phyloP scores from a whole-genome alignment of 2,797 vertebrate species.

The Pseudochromis fuscus region DNA sequence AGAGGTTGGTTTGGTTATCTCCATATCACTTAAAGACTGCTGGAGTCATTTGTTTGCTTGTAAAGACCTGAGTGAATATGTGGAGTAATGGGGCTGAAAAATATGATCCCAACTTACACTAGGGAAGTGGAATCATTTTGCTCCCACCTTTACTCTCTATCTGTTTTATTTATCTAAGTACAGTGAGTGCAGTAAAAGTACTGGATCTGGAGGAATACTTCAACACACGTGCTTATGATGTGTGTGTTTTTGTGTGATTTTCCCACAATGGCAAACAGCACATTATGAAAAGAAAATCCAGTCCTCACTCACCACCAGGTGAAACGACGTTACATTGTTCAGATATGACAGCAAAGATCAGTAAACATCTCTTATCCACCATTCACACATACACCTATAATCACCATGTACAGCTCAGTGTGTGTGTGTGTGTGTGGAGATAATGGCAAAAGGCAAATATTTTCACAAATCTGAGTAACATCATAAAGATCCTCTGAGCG shows the following conservation, averaged over 20 bases:
- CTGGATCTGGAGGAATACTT: background rate
- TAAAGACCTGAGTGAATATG: no score
- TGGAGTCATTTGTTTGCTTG: no score
- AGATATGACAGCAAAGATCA: background rate
- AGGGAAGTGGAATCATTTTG: slow-evolving; percentile 20
- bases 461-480: no score
- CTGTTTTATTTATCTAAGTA: slow-evolving; percentile 42
- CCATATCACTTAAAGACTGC: slow-evolving; percentile 31
- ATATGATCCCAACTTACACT: slow-evolving; percentile 9
- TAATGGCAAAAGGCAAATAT: background rate
- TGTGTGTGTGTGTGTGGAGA: background rate
- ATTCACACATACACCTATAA: background rate
- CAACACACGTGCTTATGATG: background rate
- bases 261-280: background rate
- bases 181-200: slow-evolving; percentile 10
- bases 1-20: slow-evolving; percentile 40
- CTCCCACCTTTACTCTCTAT: slow-evolving; percentile 25
- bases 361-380: background rate
- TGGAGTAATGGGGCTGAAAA: slow-evolving; percentile 29
- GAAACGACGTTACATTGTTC: background rate
- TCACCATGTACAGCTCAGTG: no score
- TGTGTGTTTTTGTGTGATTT: slow-evolving; percentile 2
- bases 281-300: background rate
- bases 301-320: background rate
- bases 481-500: background rate